phyloP scores from a whole-genome alignment of 2,888 invertebrate genomes.

The Agapetus fuscipes region DNA sequence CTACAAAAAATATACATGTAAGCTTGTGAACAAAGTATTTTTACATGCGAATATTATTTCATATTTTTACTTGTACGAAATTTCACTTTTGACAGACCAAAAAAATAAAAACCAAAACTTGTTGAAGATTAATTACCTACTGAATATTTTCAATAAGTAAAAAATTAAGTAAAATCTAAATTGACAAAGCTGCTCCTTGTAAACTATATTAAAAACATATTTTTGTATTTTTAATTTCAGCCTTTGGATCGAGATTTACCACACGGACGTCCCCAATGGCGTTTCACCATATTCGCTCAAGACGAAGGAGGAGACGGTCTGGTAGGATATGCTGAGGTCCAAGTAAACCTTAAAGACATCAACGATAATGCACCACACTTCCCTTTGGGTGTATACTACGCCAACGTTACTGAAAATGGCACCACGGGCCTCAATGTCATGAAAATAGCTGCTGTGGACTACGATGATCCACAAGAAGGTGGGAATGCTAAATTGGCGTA shows the following conservation, averaged over 20 bases:
- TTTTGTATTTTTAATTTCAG: conserved; percentile 12
- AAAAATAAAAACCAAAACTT: too few species aligned
- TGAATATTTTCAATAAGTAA: too few species aligned
- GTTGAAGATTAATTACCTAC: too few species aligned
- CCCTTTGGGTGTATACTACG: conserved; percentile 35
- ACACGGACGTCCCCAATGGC: conserved; percentile 41
- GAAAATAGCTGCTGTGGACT: conserved; percentile 47
- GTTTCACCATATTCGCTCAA: conserved; percentile 32
- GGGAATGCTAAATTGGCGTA: conserved; percentile 48
- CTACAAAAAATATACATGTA: too few species aligned
- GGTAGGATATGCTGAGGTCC: conserved; percentile 29
- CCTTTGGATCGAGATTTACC: conserved; percentile 47
- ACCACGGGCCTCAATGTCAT: conserved; percentile 42
- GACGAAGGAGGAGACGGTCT: conserved; percentile 22
- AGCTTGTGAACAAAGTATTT: too few species aligned
- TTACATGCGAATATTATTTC: too few species aligned
- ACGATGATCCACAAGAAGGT: conserved; percentile 45
- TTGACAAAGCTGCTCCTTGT: too few species aligned
- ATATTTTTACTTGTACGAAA: too few species aligned
- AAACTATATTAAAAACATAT: too few species aligned
- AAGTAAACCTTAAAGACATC: conserved; percentile 44
- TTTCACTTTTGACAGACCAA: too few species aligned
- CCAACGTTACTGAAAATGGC: conserved; percentile 44
- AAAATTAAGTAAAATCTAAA: too few species aligned
- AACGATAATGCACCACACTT: conserved; percentile 49